Evolutionary conservation across 2,888 invertebrate genomes (phyloP), one percentile per base, ranked within the genome.

Genomic region (Cryptocheilus praepositus): DNA sequence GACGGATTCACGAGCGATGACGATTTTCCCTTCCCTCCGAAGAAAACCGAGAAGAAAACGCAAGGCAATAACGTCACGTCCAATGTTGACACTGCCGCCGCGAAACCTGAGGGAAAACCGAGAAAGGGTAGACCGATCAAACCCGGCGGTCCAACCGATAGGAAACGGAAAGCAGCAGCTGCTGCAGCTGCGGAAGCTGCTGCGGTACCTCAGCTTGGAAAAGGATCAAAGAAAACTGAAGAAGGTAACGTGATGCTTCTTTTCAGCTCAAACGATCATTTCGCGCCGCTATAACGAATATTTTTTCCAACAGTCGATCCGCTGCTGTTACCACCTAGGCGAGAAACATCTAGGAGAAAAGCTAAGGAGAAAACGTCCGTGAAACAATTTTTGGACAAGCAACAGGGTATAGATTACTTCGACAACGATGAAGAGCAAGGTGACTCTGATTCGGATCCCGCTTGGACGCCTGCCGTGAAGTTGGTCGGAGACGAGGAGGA

Each of bases 401-500:
- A 84, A 65, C 86, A 83, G 62, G 81, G 83, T 73, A 81, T 82
- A 51, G 86, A 87, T 67, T 81, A 83, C 46, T 86, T 83, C 69
- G 89, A 85, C 85, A 89, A 90, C 55, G 91, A 91, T 36, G 91
- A 92, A 69, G 92, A 92, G 76, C 93, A 92, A 74, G 90, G 89
- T 45, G 92, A 93, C 86, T 93, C 93, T 0, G 93, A 94, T 87
- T 92, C 92, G 8, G 94, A 94, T 90, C 94, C 93, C 8, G 93
- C 93, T n/a, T 94, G 94, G 94, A 93, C 93, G n/a, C 94, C 94
- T 8, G 91, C 91, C 70, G 91, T 91, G 44, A 92, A 91, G 78
- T 73, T 83, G 88, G 83, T 85, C 3, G 89, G 89, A 11, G 89
- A 89, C 18, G 86, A 89, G 16, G 85, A 88, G 11, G 83, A 89